Base-by-base conservation (phyloP, 1,140 invertebrate species). In the Radopholus similis region DNA sequence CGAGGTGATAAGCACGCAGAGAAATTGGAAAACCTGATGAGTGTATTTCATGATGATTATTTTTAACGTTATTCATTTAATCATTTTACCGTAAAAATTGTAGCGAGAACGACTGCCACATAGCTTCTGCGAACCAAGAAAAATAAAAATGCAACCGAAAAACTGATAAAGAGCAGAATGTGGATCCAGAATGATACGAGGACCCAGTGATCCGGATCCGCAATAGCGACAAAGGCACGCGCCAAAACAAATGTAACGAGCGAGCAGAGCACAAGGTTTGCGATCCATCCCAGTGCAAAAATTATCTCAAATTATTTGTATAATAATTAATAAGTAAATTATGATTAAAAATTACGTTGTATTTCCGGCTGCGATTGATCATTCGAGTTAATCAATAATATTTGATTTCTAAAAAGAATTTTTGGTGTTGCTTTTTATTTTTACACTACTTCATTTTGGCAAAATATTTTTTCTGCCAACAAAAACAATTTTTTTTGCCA, bases 241-340 rank as follows among this genome's bases (percentile, higher is more conserved):
- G 65, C 64, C 9, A 66, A 59, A 32, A 66, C 64, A 68, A 63
- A 70, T 15, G 34, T n/a, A 15, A 66, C 64, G 21, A 66, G 18
- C 30, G 32, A 63, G 26, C 40, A 66, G 15, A 66, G 57, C 21
- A 68, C 18, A 15, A 66, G 32, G 37, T 66, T 66, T 4, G 64
- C 64, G 23, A 66, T 35, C 64, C 64, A 66, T 13, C 54, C 34
- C 23, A 28, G n/a, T 42, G 40, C n/a, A 34, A 66, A 66, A 58
- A 51, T 51, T 11, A 51, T 51, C 23, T 8, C 44, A 47, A 47
- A 5, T 18, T 18, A 47, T 47, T 47, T n/a, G 44, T 4, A n/a
- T 18, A 47, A 11, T 5, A 47, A 47, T 51, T 21, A 4, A 51
- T n/a, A n/a, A n/a, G n/a, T n/a, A n/a, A n/a, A n/a, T n/a, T n/a